Base-by-base conservation (phyloP, 2,113 vertebrate genomes). In the Motacilla tschutschensis region DNA sequence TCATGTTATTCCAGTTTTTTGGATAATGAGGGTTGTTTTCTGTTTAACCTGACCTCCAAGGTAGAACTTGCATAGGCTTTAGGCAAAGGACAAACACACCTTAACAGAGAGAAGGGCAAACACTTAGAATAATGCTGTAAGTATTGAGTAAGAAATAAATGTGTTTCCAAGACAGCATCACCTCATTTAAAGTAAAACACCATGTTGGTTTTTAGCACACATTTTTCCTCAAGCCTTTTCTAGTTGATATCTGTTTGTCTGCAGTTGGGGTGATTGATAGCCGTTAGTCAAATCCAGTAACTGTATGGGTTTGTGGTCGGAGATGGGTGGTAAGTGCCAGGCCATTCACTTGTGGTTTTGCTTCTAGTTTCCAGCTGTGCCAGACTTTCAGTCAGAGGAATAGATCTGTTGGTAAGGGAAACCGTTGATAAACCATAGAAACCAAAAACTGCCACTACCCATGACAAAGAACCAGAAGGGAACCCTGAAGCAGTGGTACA, bases 241-340 rank as follows among this genome's bases (percentile, higher is more conserved):
- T 78, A 83, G 73, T 83, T 81, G 79, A 33, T 93, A 59, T 75
- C 82, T 90, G 83, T 93, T 88, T 91, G 83, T 90, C 89, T 96
- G 91, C 97, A 95, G 96, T 94, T 96, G 93, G 92, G 93, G 90
- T 96, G 96, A 96, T 94, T 94, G 96, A 96, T 96, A 96, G 96
- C 97, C 96, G 96, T 98, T 98, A 97, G 96, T 96, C 95, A 96
- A 92, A 96, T 95, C 93, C 96, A 96, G 95, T 93, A 96, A 96
- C 94, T 94, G 95, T 96, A 94, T 95, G 88, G 22, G 91, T 95
- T 96, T 98, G 97, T 96, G 97, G 97, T 96, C 96, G 96, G 95
- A 95, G 95, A 95, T 92, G 95, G 94, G 94, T 96, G 97, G 94
- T 94, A 66, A 94, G 94, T 91, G 95, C 96, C 95, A 96, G 95